Conservation (phyloP, 2,113 vertebrate species). For the Neolamprologus fasciatus region DNA sequence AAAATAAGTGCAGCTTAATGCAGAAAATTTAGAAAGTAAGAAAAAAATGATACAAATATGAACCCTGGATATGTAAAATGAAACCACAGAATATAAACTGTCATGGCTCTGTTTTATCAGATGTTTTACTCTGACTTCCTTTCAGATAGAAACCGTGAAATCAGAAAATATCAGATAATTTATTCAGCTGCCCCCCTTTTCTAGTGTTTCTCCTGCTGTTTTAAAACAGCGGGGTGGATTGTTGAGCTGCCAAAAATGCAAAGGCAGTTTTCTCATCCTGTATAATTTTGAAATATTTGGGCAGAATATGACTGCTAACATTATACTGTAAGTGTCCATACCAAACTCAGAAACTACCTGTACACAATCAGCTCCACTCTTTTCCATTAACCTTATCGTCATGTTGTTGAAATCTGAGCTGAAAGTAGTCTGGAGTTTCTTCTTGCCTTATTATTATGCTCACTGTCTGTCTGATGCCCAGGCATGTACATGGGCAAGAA, state of each 20-base stretch:
- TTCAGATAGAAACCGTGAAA: neutral
- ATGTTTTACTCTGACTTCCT: neutral
- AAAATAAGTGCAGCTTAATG: neutral
- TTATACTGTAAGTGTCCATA: neutral
- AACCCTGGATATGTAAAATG: neutral
- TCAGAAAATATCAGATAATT: slow-evolving; percentile 39
- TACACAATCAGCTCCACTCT: neutral
- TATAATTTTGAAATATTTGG: neutral
- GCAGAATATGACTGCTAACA: neutral
- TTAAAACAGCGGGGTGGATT: neutral
- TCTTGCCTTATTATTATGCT: neutral
- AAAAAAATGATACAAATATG: neutral
- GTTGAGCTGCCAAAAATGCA: neutral
- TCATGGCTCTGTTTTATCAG: neutral
- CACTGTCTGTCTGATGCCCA: neutral
- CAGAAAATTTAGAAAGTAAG: neutral
- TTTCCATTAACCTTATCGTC: neutral
- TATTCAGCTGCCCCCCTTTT: slow-evolving; percentile 33
- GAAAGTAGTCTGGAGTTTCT: neutral
- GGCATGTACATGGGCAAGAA: neutral
- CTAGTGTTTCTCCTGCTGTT: slow-evolving; percentile 27
- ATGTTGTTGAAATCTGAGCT: neutral
- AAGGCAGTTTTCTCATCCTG: neutral
- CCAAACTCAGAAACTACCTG: neutral
- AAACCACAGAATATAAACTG: neutral